phyloP scores from a whole-genome alignment of 2,888 invertebrate species.

The Nephrotoma appendiculata region DNA sequence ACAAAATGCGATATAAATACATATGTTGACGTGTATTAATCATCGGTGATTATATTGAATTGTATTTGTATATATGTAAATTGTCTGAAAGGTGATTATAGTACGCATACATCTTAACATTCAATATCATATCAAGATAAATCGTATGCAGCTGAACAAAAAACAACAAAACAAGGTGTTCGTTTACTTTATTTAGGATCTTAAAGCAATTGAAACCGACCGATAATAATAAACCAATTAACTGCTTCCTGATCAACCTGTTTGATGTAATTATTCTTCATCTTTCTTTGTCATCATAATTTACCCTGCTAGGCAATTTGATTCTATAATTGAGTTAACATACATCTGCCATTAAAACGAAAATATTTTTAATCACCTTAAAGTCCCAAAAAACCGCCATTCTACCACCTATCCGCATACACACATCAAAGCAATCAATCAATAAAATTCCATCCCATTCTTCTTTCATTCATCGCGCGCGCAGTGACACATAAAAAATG shows the following conservation, averaged over 20 bases:
- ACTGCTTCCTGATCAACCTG: background rate
- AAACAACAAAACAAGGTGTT: background rate
- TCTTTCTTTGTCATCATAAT: background rate
- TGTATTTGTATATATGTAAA: too few species aligned
- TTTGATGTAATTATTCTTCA: background rate
- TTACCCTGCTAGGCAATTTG: background rate
- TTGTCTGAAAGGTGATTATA: too few species aligned
- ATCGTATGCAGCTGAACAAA: background rate
- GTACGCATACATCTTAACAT: background rate
- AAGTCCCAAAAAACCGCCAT: background rate
- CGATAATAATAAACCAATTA: background rate
- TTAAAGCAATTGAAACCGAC: background rate
- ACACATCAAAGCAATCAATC: background rate
- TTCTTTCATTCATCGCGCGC: background rate
- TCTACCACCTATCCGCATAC: background rate
- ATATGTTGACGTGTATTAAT: too few species aligned
- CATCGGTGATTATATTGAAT: too few species aligned
- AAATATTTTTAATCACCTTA: background rate
- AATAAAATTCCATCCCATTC: background rate
- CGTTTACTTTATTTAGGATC: background rate
- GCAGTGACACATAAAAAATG: background rate
- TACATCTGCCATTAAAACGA: background rate
- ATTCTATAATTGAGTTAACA: background rate
- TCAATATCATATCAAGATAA: background rate
- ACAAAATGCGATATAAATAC: too few species aligned